Base-by-base conservation (phyloP, 2,888 invertebrate species). In the Diaprepes abbreviatus region DNA sequence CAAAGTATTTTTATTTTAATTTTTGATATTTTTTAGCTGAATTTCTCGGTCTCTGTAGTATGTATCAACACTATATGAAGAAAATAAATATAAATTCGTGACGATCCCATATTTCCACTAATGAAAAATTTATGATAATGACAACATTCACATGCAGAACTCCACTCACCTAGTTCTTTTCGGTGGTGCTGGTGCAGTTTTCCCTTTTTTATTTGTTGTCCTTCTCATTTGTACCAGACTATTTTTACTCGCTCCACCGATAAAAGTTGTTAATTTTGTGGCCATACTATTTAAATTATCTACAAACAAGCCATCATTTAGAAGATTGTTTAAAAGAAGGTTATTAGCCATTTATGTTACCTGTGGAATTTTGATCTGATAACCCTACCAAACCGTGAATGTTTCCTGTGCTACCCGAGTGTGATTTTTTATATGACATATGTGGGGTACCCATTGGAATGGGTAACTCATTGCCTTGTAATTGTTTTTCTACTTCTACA, bases 151-250 rank as follows among this genome's bases (percentile, higher is more conserved):
- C 19, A 38, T 38, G 38, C 19, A 59, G 19, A 40, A 58, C 4
- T 10, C n/a, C 9, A 69, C 75, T 54, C 86, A 95, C 94, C 95
- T 95, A 75, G 97, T 97, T 77, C 97, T 89, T 85, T 97, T 96
- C 31, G 97, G 97, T 70, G 97, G 97, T 16, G 96, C 94, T 45
- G 98, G 98, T 24, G 97, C 96, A 80, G 94, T 94, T 84, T 96
- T 96, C 75, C 96, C 96, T 81, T 93, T 93, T 75, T 94, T 90
- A 84, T 94, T 94, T 70, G 94, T 94, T 58, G 93, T 92, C 76
- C 94, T 88, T 71, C 95, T 88, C 91, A 95, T 89, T 86, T 94
- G 95, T 57, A 95, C 95, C 78, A 89, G 87, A 74, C 85, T 89
- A 74, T 88, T 88, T 77, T 89, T 90, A 19, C 85, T 82, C 16